Evolutionary conservation across 2,797 vertebrate genomes (phyloP).

Genomic region (Lepus oiostolus): DNA sequence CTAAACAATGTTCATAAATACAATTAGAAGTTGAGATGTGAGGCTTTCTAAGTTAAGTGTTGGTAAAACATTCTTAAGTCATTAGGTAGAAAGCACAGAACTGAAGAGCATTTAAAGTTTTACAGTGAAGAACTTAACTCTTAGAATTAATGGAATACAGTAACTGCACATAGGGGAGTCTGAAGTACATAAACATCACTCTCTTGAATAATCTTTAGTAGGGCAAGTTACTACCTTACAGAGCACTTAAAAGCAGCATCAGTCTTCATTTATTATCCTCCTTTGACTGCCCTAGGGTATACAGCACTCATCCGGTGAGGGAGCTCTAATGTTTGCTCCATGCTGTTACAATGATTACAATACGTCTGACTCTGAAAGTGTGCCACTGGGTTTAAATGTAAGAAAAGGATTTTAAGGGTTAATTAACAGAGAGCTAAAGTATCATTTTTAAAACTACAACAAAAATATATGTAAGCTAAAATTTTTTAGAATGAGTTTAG

Average conservation of each 20-base stretch:
- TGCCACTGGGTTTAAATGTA: slow-evolving; percentile 71
- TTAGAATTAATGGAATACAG: slow-evolving; percentile 84
- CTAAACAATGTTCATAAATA: slow-evolving; percentile 54
- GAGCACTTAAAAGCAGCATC: slow-evolving; percentile 76
- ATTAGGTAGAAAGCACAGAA: slow-evolving; percentile 75
- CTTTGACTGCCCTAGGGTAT: slow-evolving; percentile 77
- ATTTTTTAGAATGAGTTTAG: slow-evolving; percentile 10
- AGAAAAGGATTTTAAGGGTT: slow-evolving; percentile 81
- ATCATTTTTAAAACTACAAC: slow-evolving; percentile 30
- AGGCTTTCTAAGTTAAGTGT: slow-evolving; percentile 68
- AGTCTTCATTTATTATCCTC: slow-evolving; percentile 81
- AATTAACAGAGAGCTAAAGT: slow-evolving; percentile 71
- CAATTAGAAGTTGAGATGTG: slow-evolving; percentile 3
- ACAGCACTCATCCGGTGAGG: slow-evolving; percentile 71
- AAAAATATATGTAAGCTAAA: slow-evolving; percentile 62
- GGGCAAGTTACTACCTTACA: slow-evolving; percentile 76
- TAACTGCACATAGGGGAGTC: slow-evolving; percentile 77
- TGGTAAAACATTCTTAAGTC: slow-evolving; percentile 74
- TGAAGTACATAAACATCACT: slow-evolving; percentile 83
- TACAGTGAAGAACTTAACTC: slow-evolving; percentile 80
- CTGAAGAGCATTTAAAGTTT: slow-evolving; percentile 82
- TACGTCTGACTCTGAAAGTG: slow-evolving; percentile 74
- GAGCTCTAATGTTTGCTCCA: slow-evolving; percentile 79
- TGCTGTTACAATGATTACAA: slow-evolving; percentile 84
- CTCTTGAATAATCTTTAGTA: slow-evolving; percentile 83